phyloP scores from a whole-genome alignment of 35 echinoderm and acorn worm genomes.

The Ophiothrix spiculata region DNA sequence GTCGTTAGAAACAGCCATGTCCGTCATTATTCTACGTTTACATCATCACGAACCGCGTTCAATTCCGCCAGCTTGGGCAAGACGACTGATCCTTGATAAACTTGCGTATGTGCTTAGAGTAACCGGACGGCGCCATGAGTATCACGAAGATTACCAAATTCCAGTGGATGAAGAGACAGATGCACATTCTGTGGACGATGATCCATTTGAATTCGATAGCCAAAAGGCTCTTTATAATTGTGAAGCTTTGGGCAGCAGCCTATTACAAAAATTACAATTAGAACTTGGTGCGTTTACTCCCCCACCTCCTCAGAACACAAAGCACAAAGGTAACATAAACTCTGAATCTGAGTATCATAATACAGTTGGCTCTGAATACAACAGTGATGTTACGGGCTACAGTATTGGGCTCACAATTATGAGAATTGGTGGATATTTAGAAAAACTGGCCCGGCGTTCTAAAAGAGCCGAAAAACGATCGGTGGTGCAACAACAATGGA shows the following conservation, averaged over 20 bases:
- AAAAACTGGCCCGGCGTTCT: constrained; percentile 31
- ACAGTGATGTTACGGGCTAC: constrained; percentile 36
- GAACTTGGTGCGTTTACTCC: constrained; percentile 9
- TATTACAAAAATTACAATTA: constrained; percentile 53
- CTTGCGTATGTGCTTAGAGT: constrained; percentile 30
- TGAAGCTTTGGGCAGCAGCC: constrained; percentile 38
- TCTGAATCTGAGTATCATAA: neutral
- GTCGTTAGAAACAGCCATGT: constrained; percentile 64
- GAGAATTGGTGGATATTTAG: constrained; percentile 54
- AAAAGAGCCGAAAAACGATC: constrained; percentile 34
- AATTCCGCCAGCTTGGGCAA: constrained; percentile 38
- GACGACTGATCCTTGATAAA: constrained; percentile 68
- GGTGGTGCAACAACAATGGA: constrained; percentile 67
- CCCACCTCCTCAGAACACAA: neutral
- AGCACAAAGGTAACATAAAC: neutral
- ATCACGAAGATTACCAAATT: constrained; percentile 22
- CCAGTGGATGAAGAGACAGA: constrained; percentile 3
- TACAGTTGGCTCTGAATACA: constrained; percentile 40
- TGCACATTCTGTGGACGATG: neutral
- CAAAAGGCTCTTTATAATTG: constrained; percentile 8
- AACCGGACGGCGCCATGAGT: constrained; percentile 52
- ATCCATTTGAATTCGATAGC: constrained; percentile 65
- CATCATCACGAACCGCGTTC: constrained; percentile 42
- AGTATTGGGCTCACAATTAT: constrained; percentile 53
- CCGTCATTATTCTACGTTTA: constrained; percentile 63